phyloP scores from a whole-genome alignment of 2,797 vertebrate genomes.

The Graptemys geographica region DNA sequence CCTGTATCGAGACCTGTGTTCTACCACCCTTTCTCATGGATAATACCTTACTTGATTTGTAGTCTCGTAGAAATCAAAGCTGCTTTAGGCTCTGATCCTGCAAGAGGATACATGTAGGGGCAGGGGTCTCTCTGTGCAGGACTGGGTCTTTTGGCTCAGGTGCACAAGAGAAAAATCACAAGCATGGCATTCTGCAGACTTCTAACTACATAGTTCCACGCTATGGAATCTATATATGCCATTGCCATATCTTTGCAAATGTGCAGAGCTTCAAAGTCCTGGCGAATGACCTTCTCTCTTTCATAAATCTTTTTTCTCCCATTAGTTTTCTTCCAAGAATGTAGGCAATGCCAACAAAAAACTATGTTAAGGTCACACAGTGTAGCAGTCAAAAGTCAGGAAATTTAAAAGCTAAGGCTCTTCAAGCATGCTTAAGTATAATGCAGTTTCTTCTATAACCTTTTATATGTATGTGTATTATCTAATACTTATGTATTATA shows the following conservation, averaged over 20 bases:
- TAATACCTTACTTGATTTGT: not conserved
- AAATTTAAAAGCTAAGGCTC: not conserved
- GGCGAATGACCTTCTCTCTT: not conserved
- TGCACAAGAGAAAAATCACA: too few relatives aligned
- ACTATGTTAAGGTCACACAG: not conserved
- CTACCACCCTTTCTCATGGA: not conserved
- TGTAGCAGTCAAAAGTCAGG: not conserved
- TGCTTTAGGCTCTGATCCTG: not conserved
- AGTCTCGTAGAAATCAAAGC: not conserved
- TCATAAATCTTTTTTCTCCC: not conserved
- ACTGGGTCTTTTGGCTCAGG: not conserved
- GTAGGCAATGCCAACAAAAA: not conserved
- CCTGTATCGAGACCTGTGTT: not conserved
- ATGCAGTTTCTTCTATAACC: not conserved
- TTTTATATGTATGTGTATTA: not conserved
- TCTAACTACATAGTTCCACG: not conserved
- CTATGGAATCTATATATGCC: not conserved
- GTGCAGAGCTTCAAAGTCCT: not conserved
- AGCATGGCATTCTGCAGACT: not conserved
- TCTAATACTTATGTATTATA: not conserved
- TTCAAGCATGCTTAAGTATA: not conserved
- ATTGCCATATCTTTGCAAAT: not conserved
- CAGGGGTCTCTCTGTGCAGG: not conserved
- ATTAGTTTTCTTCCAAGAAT: not conserved
- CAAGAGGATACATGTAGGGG: not conserved